phyloP scores from a whole-genome alignment of 2,113 vertebrate genomes.

The Oryzias celebensis region DNA sequence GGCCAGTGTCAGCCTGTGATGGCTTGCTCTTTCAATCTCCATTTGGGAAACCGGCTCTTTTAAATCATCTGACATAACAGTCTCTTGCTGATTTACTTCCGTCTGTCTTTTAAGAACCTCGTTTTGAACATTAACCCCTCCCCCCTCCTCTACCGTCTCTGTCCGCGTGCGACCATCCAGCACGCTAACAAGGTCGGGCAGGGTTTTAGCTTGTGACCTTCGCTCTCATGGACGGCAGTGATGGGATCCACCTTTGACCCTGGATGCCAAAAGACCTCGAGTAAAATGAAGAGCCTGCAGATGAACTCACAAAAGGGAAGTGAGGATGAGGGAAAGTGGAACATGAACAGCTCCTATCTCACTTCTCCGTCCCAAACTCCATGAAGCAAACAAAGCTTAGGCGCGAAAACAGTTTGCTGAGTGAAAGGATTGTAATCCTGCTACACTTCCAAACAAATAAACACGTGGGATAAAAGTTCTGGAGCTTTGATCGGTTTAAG shows the following conservation, averaged over 20 bases:
- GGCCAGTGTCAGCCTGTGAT: conserved; percentile 14
- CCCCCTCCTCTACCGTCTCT: neutral
- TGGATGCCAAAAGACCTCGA: conserved; percentile 21
- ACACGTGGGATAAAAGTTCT: too few relatives aligned
- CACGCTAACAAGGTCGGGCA: conserved; percentile 34
- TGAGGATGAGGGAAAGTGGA: neutral
- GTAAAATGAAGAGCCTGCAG: conserved; percentile 57
- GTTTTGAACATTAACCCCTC: conserved; percentile 16
- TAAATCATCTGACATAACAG: conserved; percentile 28
- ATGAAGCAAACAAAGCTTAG: too few relatives aligned
- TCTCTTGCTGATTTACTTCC: neutral
- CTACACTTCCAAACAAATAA: too few relatives aligned
- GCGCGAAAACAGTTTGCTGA: too few relatives aligned
- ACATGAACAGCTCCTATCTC: neutral
- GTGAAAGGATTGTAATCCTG: too few relatives aligned
- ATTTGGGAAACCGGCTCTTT: conserved; percentile 31
- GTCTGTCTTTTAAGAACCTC: conserved; percentile 37
- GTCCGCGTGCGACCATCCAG: conserved; percentile 22
- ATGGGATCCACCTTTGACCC: conserved; percentile 42
- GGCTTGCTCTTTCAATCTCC: conserved; percentile 26
- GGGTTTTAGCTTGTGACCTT: conserved; percentile 43
- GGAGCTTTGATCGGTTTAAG: too few relatives aligned
- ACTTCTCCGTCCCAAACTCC: neutral
- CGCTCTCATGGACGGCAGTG: conserved; percentile 14
- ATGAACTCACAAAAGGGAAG: conserved; percentile 37